Percentiles rank a stretch among this genome's conserved stretches.
Conservation (phyloP, 2,797 vertebrate species). For the Halcyon chelicuti region DNA sequence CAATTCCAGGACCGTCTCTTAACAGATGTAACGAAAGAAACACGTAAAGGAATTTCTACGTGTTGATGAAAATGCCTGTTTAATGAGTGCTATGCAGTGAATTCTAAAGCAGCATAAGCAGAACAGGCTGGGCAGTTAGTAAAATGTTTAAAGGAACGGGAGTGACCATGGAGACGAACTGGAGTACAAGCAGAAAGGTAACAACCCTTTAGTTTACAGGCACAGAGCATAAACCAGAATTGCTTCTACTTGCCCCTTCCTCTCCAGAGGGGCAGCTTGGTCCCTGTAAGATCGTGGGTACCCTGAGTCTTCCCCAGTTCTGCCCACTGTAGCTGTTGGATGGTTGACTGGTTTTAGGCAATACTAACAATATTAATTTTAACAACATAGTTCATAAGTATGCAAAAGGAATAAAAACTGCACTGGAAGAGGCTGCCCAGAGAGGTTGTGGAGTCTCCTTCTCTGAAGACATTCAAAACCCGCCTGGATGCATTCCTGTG, state of each 20-base stretch:
- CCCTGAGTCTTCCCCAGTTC: neutral
- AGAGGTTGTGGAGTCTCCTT: too few species aligned
- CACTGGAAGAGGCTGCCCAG: too few species aligned
- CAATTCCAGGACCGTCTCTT: fast-evolving
- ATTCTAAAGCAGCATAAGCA: neutral
- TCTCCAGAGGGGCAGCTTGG: neutral
- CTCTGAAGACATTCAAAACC: too few species aligned
- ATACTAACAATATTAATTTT: neutral
- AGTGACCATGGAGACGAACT: neutral
- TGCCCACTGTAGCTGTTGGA: neutral
- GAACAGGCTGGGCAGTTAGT: neutral
- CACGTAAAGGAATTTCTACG: neutral
- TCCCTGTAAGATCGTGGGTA: neutral
- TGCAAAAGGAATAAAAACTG: neutral
- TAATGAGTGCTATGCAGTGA: neutral
- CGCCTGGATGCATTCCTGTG: too few species aligned
- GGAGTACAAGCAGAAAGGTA: neutral
- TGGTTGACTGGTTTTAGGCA: neutral
- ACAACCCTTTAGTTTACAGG: neutral
- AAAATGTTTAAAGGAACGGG: neutral
- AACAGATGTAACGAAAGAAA: neutral
- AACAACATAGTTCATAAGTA: fast-evolving
- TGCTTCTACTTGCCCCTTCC: neutral
- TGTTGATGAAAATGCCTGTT: neutral
- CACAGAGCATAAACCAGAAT: neutral